A percentile compares a stretch with the other conserved stretches of the same genome.
Evolutionary conservation across 1,140 invertebrate genomes (phyloP).

Genomic region (Cotesia chilonis): DNA sequence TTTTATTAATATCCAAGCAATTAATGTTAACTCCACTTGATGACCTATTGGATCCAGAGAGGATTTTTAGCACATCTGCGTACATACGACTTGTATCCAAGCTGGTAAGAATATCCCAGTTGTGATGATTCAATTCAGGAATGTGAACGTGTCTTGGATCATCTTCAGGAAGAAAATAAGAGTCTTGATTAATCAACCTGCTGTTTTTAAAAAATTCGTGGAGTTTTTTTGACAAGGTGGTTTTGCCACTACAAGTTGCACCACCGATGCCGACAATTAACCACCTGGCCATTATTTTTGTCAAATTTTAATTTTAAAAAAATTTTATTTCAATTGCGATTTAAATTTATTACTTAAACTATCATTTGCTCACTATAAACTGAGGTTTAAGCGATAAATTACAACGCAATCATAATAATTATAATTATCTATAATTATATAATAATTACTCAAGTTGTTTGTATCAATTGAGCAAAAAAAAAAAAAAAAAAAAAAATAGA

Average conservation of each 20-base stretch:
- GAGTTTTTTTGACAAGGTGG: conserved; percentile 72
- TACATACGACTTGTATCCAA: conserved; percentile 80
- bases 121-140: conserved; percentile 75
- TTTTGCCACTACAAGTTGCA: conserved; percentile 83
- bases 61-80: conserved; percentile 65
- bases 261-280: conserved; percentile 79
- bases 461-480: neutral
- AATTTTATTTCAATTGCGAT: conserved; percentile 22
- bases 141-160: conserved; percentile 74
- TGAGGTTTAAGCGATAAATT: too few species aligned
- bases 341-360: too few species aligned
- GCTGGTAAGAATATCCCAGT: conserved; percentile 79
- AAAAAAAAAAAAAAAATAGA: neutral
- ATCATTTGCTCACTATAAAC: too few species aligned
- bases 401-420: too few species aligned
- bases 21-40: neutral
- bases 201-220: conserved; percentile 66
- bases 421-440: too few species aligned
- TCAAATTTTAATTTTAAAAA: conserved; percentile 30
- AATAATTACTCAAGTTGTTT: too few species aligned
- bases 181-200: conserved; percentile 76
- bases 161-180: conserved; percentile 77
- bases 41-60: neutral
- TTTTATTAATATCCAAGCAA: conserved; percentile 21
- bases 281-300: conserved; percentile 61